phyloP scores from a whole-genome alignment of 2,113 vertebrate species.

The Procavia capensis region DNA sequence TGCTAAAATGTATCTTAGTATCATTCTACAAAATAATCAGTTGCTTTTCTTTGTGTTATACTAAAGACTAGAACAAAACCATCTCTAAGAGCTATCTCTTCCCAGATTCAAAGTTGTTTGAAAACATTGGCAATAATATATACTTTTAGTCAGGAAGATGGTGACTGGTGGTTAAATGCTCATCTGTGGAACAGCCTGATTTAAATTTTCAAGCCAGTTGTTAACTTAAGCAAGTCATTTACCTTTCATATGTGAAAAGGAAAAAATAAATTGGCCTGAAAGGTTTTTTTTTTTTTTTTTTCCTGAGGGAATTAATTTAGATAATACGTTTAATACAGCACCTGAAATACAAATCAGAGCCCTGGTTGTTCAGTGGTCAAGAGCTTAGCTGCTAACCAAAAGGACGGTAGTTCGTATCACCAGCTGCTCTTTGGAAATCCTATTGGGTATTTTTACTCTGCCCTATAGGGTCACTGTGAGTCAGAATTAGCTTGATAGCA shows the following conservation, averaged over 20 bases:
- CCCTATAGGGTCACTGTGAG: too few relatives aligned
- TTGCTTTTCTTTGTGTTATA: not conserved
- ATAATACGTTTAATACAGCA: not conserved
- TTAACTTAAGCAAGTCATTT: not conserved
- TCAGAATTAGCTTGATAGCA: too few relatives aligned
- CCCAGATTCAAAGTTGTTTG: not conserved
- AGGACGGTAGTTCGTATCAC: too few relatives aligned
- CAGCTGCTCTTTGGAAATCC: too few relatives aligned
- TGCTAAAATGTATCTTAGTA: not conserved
- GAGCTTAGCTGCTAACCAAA: too few relatives aligned
- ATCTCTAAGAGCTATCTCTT: not conserved
- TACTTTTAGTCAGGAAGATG: not conserved
- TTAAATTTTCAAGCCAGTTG: not conserved
- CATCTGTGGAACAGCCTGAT: not conserved
- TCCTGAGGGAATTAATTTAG: not conserved
- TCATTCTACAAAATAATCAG: not conserved
- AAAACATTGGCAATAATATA: not conserved
- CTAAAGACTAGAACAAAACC: not conserved
- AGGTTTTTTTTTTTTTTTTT: not conserved
- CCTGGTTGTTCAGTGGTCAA: too few relatives aligned
- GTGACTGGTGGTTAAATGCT: not conserved
- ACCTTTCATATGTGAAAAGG: not conserved
- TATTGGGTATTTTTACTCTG: too few relatives aligned
- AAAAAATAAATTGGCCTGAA: not conserved
- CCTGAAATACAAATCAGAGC: not conserved